Evolutionary conservation across 2,113 vertebrate genomes (phyloP).

Genomic region (Ciconia maguari): DNA sequence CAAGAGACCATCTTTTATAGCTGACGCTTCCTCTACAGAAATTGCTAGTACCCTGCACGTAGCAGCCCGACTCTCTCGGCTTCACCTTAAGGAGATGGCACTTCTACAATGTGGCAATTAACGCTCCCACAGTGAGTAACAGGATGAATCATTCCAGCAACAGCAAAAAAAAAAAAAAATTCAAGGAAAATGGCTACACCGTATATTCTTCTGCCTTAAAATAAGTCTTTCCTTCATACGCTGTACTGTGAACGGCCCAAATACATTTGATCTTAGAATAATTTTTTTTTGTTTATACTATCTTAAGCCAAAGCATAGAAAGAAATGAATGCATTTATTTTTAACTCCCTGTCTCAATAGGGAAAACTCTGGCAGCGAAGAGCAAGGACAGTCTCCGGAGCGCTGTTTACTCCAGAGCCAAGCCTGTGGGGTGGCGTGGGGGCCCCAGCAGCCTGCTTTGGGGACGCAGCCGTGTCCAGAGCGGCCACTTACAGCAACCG

Average conservation of each 20-base stretch:
- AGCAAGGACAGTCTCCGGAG: background rate
- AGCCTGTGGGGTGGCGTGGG: accelerated
- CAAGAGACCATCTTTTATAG: background rate
- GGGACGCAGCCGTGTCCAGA: accelerated
- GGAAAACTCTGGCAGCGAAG: background rate
- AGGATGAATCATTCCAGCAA: background rate
- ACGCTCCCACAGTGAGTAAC: background rate
- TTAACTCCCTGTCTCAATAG: background rate
- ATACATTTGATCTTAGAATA: background rate
- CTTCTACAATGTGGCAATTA: background rate
- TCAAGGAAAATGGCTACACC: background rate
- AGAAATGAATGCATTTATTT: background rate
- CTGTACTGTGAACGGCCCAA: background rate
- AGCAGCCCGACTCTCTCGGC: background rate
- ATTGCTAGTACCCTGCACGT: accelerated
- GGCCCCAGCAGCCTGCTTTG: too few species aligned
- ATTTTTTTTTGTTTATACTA: background rate
- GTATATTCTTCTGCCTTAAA: background rate
- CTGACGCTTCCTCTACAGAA: background rate
- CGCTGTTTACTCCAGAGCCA: accelerated
- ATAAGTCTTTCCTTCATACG: background rate
- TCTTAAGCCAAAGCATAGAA: background rate
- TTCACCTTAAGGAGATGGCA: background rate
- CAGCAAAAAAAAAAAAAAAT: background rate
- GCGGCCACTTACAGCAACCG: accelerated